Percentiles rank a stretch among this genome's conserved stretches.
These are phyloP conservation scores for Scaptomyza parva DNA, from an alignment of 2,888 invertebrate species.

Conservation along the genomic window DNA sequence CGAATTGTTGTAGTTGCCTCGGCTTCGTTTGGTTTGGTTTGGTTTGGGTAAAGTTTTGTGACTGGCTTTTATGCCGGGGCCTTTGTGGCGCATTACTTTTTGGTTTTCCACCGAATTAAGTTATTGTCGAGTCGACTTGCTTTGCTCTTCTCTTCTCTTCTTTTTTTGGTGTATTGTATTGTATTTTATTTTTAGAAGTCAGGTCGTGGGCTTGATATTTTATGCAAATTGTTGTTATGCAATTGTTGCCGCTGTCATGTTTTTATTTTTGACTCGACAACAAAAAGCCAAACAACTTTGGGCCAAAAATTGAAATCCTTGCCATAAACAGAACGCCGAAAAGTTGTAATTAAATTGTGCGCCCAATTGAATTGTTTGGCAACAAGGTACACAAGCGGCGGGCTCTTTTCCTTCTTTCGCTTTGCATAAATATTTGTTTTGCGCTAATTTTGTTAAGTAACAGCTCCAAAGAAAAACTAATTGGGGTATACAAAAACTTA, in stretches of 20 bases:
- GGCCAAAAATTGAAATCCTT: conserved; percentile 39
- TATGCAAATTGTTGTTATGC: conserved; percentile 58
- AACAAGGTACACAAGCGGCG: conserved; percentile 13
- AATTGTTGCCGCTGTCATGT: conserved; percentile 20
- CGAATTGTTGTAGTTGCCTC: conserved; percentile 42
- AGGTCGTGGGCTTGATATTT: conserved; percentile 29
- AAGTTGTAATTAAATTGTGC: conserved; percentile 68
- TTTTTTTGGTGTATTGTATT: conserved; percentile 23
- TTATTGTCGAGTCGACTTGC: conserved; percentile 67
- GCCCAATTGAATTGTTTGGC: conserved; percentile 63
- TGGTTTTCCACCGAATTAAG: conserved; percentile 66
- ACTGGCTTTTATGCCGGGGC: conserved; percentile 42
- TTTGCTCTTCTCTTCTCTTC: conserved; percentile 29
- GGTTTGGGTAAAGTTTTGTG: conserved; percentile 49
- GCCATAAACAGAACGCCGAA: conserved; percentile 30
- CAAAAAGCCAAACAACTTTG: conserved; percentile 26
- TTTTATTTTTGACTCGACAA: conserved; percentile 32
- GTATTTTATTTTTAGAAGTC: conserved; percentile 16
- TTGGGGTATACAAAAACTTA: conserved; percentile 21
- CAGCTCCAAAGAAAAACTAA: conserved; percentile 22
- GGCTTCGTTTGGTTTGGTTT: no score
- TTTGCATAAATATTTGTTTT: conserved; percentile 47
- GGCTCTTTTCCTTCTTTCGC: conserved; percentile 19
- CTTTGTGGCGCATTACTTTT: conserved; percentile 55
- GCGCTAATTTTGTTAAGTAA: conserved; percentile 41